Evolutionary conservation across 1,140 invertebrate species (phyloP).

Genomic region (Polyergus mexicanus): DNA sequence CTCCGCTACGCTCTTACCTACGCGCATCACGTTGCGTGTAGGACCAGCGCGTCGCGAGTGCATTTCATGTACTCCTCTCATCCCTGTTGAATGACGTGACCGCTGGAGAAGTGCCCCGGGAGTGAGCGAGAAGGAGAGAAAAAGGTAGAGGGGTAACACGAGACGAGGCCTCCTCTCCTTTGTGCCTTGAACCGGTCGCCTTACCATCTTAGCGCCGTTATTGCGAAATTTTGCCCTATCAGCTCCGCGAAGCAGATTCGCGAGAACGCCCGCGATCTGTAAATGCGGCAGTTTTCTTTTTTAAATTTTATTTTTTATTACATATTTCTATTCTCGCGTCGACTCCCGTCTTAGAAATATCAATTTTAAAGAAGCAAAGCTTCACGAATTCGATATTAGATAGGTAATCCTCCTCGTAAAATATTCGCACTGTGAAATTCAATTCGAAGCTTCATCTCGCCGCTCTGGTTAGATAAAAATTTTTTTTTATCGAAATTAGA

Average conservation of each 20-base stretch:
- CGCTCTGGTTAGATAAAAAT: not conserved
- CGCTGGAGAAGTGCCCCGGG: slow-evolving; percentile 29
- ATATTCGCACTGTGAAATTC: not conserved
- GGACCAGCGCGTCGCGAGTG: slow-evolving; percentile 60
- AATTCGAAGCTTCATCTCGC: not conserved
- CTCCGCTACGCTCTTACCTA: slow-evolving; percentile 52
- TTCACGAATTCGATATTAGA: not conserved
- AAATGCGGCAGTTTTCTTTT: too few species aligned
- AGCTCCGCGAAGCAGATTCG: slow-evolving; percentile 28
- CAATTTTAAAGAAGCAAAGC: too few species aligned
- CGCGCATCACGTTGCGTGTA: slow-evolving; percentile 61
- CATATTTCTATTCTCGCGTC: not conserved
- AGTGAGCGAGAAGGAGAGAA: not conserved
- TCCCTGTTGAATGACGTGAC: slow-evolving; percentile 57
- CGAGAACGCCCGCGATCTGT: not conserved
- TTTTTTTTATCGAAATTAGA: not conserved
- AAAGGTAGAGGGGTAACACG: slow-evolving; percentile 12
- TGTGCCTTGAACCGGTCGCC: slow-evolving; percentile 64
- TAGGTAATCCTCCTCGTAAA: not conserved
- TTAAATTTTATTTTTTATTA: not conserved
- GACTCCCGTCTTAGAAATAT: not conserved
- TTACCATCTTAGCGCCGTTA: slow-evolving; percentile 60
- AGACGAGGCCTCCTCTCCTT: slow-evolving; percentile 54
- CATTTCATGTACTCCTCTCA: slow-evolving; percentile 62
- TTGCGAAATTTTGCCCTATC: slow-evolving; percentile 69